Evolutionary conservation across 1,140 invertebrate genomes (phyloP).

Genomic region (Polypedilum vanderplanki): DNA sequence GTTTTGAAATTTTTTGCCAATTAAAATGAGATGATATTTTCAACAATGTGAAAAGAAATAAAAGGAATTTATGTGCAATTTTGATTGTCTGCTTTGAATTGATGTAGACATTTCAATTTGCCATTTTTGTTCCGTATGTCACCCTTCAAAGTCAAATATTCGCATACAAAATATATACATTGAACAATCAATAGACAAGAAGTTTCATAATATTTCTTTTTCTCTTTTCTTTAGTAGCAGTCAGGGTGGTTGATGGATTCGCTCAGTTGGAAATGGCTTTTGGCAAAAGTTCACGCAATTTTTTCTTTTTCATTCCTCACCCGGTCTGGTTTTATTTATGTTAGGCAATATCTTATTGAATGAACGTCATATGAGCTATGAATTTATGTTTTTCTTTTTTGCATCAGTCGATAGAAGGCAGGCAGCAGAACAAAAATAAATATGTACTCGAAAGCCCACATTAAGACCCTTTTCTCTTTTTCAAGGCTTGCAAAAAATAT

Average conservation of each 20-base stretch:
- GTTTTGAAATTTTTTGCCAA: too few relatives aligned
- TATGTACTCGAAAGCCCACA: too few relatives aligned
- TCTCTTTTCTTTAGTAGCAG: background rate
- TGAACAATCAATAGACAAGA: background rate
- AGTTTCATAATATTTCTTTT: background rate
- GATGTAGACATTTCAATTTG: background rate
- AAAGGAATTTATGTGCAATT: background rate
- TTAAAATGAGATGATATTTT: too few relatives aligned
- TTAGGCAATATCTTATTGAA: background rate
- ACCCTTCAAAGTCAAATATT: background rate
- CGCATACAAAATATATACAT: background rate
- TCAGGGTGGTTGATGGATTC: background rate
- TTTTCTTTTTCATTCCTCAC: background rate
- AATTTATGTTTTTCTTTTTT: too few relatives aligned
- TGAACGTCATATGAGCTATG: too few relatives aligned
- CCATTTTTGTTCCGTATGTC: background rate
- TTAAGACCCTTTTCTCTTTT: too few relatives aligned
- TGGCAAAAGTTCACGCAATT: conserved; percentile 12
- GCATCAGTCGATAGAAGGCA: too few relatives aligned
- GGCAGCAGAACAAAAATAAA: too few relatives aligned
- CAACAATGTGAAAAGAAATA: background rate
- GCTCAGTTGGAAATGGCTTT: background rate
- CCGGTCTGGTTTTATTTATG: background rate
- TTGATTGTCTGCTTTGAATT: background rate
- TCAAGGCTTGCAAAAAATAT: too few relatives aligned